These are phyloP conservation scores for Botia kubotai DNA, from an alignment of 2,797 vertebrate genomes.

Conservation along the genomic window DNA sequence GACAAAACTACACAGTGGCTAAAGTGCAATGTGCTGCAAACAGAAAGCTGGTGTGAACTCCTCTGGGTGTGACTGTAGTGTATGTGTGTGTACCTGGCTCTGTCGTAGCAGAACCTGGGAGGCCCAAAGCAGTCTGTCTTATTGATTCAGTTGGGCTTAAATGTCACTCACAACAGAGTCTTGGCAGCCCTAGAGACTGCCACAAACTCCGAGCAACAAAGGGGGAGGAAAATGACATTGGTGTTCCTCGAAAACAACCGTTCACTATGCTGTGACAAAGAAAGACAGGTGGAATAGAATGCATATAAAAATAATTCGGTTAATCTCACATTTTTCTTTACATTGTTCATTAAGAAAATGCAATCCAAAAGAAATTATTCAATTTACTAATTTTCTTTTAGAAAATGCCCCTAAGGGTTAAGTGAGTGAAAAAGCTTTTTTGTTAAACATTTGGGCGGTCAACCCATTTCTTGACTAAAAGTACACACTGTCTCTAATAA, in stretches of 20 bases:
- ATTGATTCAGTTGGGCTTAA: slow-evolving; percentile 79
- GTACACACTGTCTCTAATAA: too few relatives aligned
- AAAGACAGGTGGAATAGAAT: not conserved
- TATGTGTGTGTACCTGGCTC: slow-evolving; percentile 37
- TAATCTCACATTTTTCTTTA: slow-evolving; percentile 4
- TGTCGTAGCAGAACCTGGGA: slow-evolving; percentile 49
- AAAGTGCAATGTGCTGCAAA: slow-evolving; percentile 18
- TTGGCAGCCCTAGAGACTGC: slow-evolving; percentile 55
- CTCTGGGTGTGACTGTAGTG: slow-evolving; percentile 39
- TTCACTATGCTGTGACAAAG: slow-evolving; percentile 24
- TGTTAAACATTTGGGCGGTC: too few relatives aligned
- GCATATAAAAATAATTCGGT: slow-evolving; percentile 25
- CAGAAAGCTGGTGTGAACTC: slow-evolving; percentile 27
- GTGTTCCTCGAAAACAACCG: slow-evolving; percentile 44
- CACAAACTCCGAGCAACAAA: slow-evolving; percentile 42
- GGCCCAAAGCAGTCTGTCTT: slow-evolving; percentile 63
- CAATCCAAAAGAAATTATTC: too few relatives aligned
- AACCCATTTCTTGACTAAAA: too few relatives aligned
- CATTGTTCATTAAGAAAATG: too few relatives aligned
- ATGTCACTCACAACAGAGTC: slow-evolving; percentile 75
- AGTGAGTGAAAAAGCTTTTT: too few relatives aligned
- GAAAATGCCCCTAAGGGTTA: too few relatives aligned
- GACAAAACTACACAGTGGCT: slow-evolving; percentile 23
- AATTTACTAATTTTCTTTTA: too few relatives aligned
- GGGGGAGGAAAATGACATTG: slow-evolving; percentile 23